Conservation (phyloP, 2,888 invertebrate genomes). For the Callyntrura sp. region DNA sequence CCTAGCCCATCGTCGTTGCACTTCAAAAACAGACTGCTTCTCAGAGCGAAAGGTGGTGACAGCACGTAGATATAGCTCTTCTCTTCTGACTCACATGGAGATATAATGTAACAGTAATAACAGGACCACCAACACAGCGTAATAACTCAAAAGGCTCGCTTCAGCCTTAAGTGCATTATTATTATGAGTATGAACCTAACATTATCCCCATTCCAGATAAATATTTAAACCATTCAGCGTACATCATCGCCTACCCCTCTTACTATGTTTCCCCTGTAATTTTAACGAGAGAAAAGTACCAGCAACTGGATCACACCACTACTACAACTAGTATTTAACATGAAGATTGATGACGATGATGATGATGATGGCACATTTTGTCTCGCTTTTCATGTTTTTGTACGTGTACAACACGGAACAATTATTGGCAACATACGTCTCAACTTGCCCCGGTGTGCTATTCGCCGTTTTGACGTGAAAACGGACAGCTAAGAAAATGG, state of each 20-base stretch:
- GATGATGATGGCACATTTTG: not conserved
- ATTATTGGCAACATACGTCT: not conserved
- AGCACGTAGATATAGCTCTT: not conserved
- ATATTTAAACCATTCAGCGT: conserved; percentile 4
- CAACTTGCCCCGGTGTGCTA: not conserved
- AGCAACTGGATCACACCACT: not conserved
- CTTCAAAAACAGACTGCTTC: conserved; percentile 16
- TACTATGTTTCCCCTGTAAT: not conserved
- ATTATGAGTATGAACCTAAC: conserved; percentile 17
- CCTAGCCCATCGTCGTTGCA: not conserved
- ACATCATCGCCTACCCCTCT: not conserved
- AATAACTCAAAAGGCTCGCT: conserved; percentile 20
- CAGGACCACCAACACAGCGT: not conserved
- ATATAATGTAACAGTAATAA: not conserved
- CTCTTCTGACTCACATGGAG: not conserved
- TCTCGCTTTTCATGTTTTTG: not conserved
- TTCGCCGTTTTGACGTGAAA: conserved; percentile 11
- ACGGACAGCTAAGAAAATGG: not conserved
- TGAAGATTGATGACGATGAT: not conserved
- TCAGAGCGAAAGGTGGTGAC: not conserved
- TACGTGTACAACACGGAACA: not conserved
- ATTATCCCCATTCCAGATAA: conserved; percentile 4
- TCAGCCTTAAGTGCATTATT: conserved; percentile 1
- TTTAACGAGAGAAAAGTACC: conserved; percentile 6
- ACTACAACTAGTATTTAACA: not conserved